A percentile compares a stretch with the other conserved stretches of the same genome.
Conservation (phyloP, 2,797 vertebrate genomes). For the Rhadinocentrus ornatus region DNA sequence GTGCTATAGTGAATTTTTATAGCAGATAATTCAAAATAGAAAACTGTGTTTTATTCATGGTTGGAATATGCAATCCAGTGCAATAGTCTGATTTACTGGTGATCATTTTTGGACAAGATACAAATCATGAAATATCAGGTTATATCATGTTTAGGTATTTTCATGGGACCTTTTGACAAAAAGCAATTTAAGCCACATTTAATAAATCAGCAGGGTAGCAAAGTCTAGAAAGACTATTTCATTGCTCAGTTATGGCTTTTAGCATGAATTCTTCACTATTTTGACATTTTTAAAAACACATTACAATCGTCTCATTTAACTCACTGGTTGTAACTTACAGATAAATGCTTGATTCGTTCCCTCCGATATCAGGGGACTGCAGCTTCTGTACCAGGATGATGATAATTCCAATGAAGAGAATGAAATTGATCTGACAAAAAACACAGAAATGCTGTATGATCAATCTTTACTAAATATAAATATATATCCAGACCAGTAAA, state of each 20-base stretch:
- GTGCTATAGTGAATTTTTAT: background rate
- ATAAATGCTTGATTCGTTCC: constrained; percentile 97
- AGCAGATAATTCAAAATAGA: background rate
- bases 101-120: background rate
- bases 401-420: constrained; percentile 97
- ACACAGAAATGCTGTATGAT: background rate
- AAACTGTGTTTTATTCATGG: background rate
- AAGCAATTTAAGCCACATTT: background rate
- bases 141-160: background rate
- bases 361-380: constrained; percentile 96
- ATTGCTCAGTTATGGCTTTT: background rate
- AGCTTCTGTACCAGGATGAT: constrained; percentile 99
- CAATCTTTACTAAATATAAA: background rate
- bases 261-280: background rate
- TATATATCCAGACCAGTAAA: background rate
- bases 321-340: constrained; percentile 63
- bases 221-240: background rate
- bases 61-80: background rate
- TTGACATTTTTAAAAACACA: background rate
- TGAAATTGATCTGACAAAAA: constrained; percentile 90
- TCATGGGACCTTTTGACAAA: constrained; percentile 11
- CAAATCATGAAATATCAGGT: background rate
- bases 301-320: background rate
- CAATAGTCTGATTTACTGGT: background rate
- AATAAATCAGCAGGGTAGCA: background rate